A percentile compares a stretch with the other conserved stretches of the same genome.
These are phyloP conservation scores for Anoncus sp. DNA, from an alignment of 2,888 invertebrate genomes.

Conservation along the genomic window DNA sequence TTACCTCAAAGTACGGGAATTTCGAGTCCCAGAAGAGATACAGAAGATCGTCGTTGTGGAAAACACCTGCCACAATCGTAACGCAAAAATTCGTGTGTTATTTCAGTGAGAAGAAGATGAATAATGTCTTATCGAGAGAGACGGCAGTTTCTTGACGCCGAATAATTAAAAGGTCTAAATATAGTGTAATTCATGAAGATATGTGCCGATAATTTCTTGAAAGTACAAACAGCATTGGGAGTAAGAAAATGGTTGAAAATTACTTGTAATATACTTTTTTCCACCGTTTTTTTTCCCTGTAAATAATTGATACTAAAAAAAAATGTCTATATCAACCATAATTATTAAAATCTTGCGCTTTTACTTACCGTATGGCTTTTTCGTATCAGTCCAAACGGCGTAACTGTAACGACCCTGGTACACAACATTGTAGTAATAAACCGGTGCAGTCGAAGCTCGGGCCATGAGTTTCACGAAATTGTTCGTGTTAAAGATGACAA, in stretches of 20 bases:
- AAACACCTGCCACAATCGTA: conserved; percentile 78
- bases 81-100: background rate
- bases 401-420: conserved; percentile 87
- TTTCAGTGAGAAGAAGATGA: background rate
- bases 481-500: conserved; percentile 86
- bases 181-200: no score
- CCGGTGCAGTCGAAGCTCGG: conserved; percentile 83
- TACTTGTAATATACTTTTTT: no score
- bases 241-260: no score
- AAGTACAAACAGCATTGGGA: no score
- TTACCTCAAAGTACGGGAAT: conserved; percentile 81
- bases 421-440: conserved; percentile 86
- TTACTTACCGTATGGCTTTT: conserved; percentile 82
- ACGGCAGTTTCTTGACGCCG: no score
- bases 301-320: no score
- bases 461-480: conserved; percentile 86
- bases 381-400: conserved; percentile 84
- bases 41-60: conserved; percentile 85
- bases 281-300: no score
- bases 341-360: background rate
- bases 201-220: no score
- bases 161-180: no score
- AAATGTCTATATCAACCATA: no score
- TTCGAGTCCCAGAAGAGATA: conserved; percentile 83
- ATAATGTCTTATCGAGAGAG: no score